Base-by-base conservation (phyloP, 2,888 invertebrate genomes). In the Aromia moschata region DNA sequence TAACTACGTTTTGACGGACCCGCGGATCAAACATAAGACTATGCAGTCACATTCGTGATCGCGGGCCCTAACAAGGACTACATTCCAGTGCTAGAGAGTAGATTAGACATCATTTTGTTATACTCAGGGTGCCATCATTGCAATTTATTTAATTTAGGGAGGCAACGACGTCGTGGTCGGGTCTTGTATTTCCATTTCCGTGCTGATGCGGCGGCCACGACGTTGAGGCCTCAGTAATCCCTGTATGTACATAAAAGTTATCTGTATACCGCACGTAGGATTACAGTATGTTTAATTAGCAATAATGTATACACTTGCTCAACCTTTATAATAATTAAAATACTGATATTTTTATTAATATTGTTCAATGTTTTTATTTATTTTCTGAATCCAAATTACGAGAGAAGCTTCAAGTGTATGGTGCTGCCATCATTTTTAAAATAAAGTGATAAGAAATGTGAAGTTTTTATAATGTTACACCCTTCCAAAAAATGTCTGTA, bases 1-100 rank as follows among this genome's bases (percentile, higher is more conserved):
- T 72, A 90, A 89, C 73, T 90, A 90, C 74, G 89, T 90, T 68
- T 66, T 80, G 49, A 79, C 79, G 18, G 80, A 80, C 67, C 74
- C 79, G 49, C 71, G 80, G 44, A 68, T 71, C 18, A 81, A 81
- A 72, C 80, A 80, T 64, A 81, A 81, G 69, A 75, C 75, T 61
- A 76, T 79, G 77, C 80, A 80, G 58, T 80, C 80, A 45, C 77
- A 80, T 70, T 80, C 80, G 47, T 80, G 74, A 70, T 40, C 58
- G 51, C 17, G 58, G 44, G 55, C 44, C 14, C 11, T 33, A 56
- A 45, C 25, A 40, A 36, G 44, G 56, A 49, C 38, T 60, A 68
- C 70, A 73, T 73, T 77, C 77, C 77, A 78, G 77, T 78, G 76
- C 71, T 74, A 74, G 58, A n/a, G n/a, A 62, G 61, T 70, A 68